These are phyloP conservation scores for Saccostrea cuccullata DNA, from an alignment of 1,140 invertebrate genomes.

Conservation along the genomic window DNA sequence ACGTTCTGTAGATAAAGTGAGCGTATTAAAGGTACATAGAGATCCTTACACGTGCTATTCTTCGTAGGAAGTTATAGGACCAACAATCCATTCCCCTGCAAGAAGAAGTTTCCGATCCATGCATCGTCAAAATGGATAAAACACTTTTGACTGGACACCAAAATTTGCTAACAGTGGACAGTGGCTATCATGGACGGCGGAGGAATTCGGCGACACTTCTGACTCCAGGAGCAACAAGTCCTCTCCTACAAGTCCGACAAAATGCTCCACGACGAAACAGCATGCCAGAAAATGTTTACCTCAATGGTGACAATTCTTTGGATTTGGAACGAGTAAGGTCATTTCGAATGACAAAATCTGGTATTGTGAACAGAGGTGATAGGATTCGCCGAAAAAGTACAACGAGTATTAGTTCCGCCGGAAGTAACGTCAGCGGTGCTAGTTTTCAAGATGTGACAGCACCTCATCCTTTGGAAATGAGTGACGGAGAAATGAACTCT, in stretches of 20 bases:
- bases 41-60: slow-evolving; percentile 8
- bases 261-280: slow-evolving; percentile 33
- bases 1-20: slow-evolving; percentile 26
- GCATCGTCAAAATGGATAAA: background rate
- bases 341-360: slow-evolving; percentile 37
- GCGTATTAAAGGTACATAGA: slow-evolving; percentile 22
- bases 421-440: background rate
- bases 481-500: background rate
- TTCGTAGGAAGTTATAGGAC: background rate
- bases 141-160: background rate
- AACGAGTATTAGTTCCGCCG: slow-evolving; percentile 28
- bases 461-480: background rate
- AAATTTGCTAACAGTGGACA: slow-evolving; percentile 17
- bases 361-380: slow-evolving; percentile 34
- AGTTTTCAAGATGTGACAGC: background rate
- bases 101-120: background rate
- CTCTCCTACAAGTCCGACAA: slow-evolving; percentile 23
- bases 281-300: background rate
- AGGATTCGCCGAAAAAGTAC: slow-evolving; percentile 22
- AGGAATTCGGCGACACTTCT: slow-evolving; percentile 2
- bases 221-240: background rate
- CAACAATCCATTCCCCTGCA: background rate
- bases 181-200: background rate
- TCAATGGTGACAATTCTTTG: background rate
- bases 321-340: slow-evolving; percentile 37